Evolutionary conservation across 2,113 vertebrate genomes (phyloP).

Genomic region (Entelurus aequoreus): DNA sequence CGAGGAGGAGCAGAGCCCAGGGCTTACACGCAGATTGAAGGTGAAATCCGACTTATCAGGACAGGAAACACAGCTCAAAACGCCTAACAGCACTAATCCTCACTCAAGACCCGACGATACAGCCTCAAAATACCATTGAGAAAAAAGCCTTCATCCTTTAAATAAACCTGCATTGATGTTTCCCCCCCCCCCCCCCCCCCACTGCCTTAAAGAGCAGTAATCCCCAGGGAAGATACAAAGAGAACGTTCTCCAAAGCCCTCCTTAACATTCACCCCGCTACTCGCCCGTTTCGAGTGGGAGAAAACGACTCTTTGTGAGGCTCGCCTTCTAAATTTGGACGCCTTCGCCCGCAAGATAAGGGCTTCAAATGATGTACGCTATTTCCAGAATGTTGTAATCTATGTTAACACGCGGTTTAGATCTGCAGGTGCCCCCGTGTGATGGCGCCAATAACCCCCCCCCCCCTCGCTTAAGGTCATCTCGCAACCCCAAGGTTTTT

Average conservation of each 20-base stretch:
- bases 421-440: constrained; percentile 24
- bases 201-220: constrained; percentile 68
- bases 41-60: constrained; percentile 72
- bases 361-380: constrained; percentile 55
- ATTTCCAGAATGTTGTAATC: constrained; percentile 28
- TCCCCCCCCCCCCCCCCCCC: too few species aligned
- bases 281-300: constrained; percentile 58
- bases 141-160: constrained; percentile 70
- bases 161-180: constrained; percentile 73
- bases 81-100: constrained; percentile 71
- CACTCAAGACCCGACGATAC: constrained; percentile 67
- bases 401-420: constrained; percentile 22
- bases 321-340: constrained; percentile 47
- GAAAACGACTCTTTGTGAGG: constrained; percentile 57
- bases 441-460: constrained; percentile 26
- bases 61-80: constrained; percentile 70
- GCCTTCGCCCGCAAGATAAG: constrained; percentile 40
- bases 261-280: constrained; percentile 67
- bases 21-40: constrained; percentile 71
- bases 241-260: constrained; percentile 61
- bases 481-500: constrained; percentile 22
- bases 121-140: constrained; percentile 66
- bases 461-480: constrained; percentile 26
- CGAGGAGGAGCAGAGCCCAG: constrained; percentile 64
- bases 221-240: constrained; percentile 51